Base-by-base conservation (phyloP, 2,797 vertebrate genomes). In the Bovichtus variegatus region DNA sequence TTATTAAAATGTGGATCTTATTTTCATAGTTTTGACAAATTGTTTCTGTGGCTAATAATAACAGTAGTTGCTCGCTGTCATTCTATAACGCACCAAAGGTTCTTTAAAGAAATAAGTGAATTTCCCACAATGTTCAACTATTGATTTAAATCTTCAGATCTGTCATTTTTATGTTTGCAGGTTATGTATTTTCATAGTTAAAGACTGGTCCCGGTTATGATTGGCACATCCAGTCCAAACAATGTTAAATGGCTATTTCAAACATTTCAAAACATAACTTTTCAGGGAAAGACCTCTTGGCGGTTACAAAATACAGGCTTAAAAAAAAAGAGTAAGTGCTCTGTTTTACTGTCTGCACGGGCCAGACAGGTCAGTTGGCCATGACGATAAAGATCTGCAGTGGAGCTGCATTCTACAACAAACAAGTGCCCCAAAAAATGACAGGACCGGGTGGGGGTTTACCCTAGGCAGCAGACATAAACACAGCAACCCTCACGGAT, bases 401-500 rank as follows among this genome's bases (percentile, higher is more conserved):
- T 78, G 78, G 87, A 91, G 87, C 92, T 91, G 92, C 91, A 80
- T 90, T 93, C 89, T 92, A 89, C 91, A 93, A 94, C 93, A 95
- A 96, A 94, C 93, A 93, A 88, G 90, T 73, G 78, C 89, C 82
- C 79, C 80, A 77, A 92, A 94, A 95, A 95, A 94, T 91, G 90
- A 85, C 81, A 75, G 86, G 89, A 87, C 75, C 36, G 76, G 76
- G 87, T 11, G 86, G 73, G 73, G 79, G 91, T 94, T 94, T 91
- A 92, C 88, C 80, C 89, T 57, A 81, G 84, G 86, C 93, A 88
- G 88, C 88, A 95, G 95, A 96, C 95, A 95, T 95, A 96, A 96
- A 96, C 95, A 96, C 82, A 76, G 89, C 65, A 86, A 76, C 90
- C 92, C 87, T 72, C 91, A 92, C 90, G 91, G 88, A 91, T 91